Evolutionary conservation across 2,113 vertebrate genomes (phyloP).

Genomic region (Hemiprocne comata): DNA sequence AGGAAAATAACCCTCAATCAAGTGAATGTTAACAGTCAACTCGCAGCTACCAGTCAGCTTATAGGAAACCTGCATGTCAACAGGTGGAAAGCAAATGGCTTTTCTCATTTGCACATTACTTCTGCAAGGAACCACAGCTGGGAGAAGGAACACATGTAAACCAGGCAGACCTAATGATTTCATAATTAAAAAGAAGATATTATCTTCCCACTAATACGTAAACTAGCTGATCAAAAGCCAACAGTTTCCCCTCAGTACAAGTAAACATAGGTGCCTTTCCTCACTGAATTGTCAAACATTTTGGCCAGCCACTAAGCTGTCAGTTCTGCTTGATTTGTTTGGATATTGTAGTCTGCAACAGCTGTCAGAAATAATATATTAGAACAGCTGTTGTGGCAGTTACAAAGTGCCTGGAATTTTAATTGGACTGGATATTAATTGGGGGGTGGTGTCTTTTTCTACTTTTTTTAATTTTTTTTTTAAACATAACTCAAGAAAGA

Average conservation of each 20-base stretch:
- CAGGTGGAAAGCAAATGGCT: slow-evolving; percentile 1
- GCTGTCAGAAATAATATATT: slow-evolving; percentile 79
- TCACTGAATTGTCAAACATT: slow-evolving; percentile 15
- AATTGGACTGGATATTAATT: slow-evolving; percentile 70
- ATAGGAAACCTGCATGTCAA: not conserved
- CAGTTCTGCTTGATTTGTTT: slow-evolving; percentile 78
- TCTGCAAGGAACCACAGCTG: slow-evolving; percentile 40
- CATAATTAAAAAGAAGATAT: slow-evolving; percentile 54
- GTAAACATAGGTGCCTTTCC: not conserved
- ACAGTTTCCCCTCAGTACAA: not conserved
- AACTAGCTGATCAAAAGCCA: slow-evolving; percentile 56
- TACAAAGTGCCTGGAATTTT: slow-evolving; percentile 69
- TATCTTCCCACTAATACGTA: slow-evolving; percentile 63
- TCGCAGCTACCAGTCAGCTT: not conserved
- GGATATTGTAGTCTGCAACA: slow-evolving; percentile 63
- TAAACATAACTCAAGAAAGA: slow-evolving; percentile 12
- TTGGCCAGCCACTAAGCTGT: slow-evolving; percentile 38
- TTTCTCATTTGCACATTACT: not conserved
- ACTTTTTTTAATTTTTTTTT: slow-evolving; percentile 21
- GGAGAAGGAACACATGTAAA: slow-evolving; percentile 55
- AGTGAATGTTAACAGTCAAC: not conserved
- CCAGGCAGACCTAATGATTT: slow-evolving; percentile 54
- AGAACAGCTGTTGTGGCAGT: slow-evolving; percentile 78
- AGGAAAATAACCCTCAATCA: not conserved
- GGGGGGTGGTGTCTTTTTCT: accelerated